Base-by-base conservation (phyloP, 30 jellyfish, hydroid and myxozoan species). In the Hydra vulgaris region DNA sequence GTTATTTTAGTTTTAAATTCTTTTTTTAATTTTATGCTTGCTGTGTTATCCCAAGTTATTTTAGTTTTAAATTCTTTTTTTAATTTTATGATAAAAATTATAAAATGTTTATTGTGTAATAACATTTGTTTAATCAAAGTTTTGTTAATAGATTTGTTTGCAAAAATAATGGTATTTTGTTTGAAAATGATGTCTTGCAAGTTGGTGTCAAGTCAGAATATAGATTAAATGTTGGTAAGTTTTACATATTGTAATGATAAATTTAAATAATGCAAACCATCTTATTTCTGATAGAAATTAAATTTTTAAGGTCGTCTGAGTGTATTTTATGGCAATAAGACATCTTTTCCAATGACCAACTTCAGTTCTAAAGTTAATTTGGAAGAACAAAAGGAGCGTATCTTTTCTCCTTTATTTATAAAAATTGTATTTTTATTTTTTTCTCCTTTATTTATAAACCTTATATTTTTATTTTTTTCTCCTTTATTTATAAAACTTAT, bases 181-280 rank as follows among this genome's bases (percentile, higher is more conserved):
- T 82, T 79, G 98, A 91, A 55, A 91, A 84, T 71, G 98, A 91
- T 68, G 25, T 91, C 27, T 85, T 91, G 19, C 98, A 91, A 70
- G 86, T 91, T 26, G 98, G 98, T 56, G 81, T 91, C 17, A 91
- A 91, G 70, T 91, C 98, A 54, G 98, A 91, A 22, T 91, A 22
- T 79, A 73, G 85, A 71, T 76, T 22, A 27, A 74, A 53, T 73
- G 67, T 72, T 40, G 95, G 98, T 91, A 26, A 79, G 87, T 74
- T 20, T n/a, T 68, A 68, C 75, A 68, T 68, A 68, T 15, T 56
- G 17, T 56, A 56, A 56, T n/a, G 17, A n/a, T 68, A 68, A 3
- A 40, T 40, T 40, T 12, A 40, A 40, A 40, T 40, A 40, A 5
- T 40, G 61, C 12, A n/a, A n/a, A n/a, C n/a, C n/a, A n/a, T n/a